Evolutionary conservation across 2,888 invertebrate species (phyloP).

Genomic region (Hylaea fasciaria): DNA sequence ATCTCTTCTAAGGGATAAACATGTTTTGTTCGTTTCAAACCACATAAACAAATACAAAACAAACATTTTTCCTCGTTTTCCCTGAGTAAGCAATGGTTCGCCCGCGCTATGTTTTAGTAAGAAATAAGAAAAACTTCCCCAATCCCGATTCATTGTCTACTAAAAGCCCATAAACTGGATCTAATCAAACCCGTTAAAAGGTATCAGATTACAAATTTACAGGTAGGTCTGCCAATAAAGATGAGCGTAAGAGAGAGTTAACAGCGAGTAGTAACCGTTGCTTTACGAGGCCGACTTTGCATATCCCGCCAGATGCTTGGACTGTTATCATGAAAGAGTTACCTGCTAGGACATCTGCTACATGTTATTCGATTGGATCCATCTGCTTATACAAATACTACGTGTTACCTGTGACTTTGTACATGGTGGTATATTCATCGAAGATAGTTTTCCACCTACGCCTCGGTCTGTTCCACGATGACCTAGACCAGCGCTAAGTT

Average conservation of each 20-base stretch:
- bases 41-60: constrained; percentile 33
- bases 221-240: constrained; percentile 77
- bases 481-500: no score
- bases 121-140: constrained; percentile 37
- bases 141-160: constrained; percentile 51
- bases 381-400: constrained; percentile 1
- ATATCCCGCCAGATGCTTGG: constrained; percentile 78
- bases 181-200: constrained; percentile 70
- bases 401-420: not conserved
- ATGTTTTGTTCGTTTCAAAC: constrained; percentile 33
- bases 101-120: constrained; percentile 32
- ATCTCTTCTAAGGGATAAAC: constrained; percentile 24
- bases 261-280: constrained; percentile 70
- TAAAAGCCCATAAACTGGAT: constrained; percentile 59
- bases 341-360: constrained; percentile 61
- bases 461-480: no score
- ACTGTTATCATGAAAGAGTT: constrained; percentile 74
- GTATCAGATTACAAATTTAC: constrained; percentile 75
- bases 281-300: constrained; percentile 78
- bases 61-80: constrained; percentile 29
- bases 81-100: constrained; percentile 29
- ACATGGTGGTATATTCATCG: no score
- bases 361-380: constrained; percentile 55
- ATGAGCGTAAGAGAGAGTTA: constrained; percentile 79
- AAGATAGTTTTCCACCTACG: no score